These are phyloP conservation scores for Glaucidium brasilianum DNA, from an alignment of 2,113 vertebrate species.

Conservation along the genomic window DNA sequence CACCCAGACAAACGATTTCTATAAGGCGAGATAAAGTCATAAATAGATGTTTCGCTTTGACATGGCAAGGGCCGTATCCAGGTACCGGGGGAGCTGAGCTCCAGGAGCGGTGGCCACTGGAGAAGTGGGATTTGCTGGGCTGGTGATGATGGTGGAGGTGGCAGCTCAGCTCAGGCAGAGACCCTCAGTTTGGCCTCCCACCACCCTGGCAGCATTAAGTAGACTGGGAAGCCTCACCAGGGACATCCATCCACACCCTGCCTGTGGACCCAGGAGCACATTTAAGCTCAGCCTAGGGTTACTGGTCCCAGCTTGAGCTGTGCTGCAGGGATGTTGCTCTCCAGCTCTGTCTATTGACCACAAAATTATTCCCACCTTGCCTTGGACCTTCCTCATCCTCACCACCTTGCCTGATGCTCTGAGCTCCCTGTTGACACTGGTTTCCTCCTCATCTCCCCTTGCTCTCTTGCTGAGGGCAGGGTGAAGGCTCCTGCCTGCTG, in stretches of 20 bases:
- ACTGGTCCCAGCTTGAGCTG: background rate
- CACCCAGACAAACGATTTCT: background rate
- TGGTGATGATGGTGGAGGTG: background rate
- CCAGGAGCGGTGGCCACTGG: background rate
- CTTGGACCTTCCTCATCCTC: background rate
- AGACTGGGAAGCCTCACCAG: too few relatives aligned
- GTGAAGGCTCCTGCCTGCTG: background rate
- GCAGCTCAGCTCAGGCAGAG: background rate
- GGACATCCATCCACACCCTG: background rate
- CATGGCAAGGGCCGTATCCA: accelerated
- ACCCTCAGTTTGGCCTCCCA: background rate
- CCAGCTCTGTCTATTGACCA: too few relatives aligned
- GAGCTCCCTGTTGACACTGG: accelerated
- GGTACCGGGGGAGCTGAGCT: accelerated
- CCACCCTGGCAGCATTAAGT: background rate
- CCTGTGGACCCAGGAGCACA: accelerated
- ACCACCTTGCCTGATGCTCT: background rate
- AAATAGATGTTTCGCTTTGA: accelerated
- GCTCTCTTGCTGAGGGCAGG: background rate
- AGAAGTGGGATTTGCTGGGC: background rate
- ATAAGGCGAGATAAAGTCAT: accelerated
- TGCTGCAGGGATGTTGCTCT: background rate
- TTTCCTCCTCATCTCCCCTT: background rate
- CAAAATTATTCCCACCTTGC: background rate
- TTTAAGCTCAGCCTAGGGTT: background rate